Conservation (phyloP, 2,113 vertebrate genomes). For the Chaetodon trifascialis region DNA sequence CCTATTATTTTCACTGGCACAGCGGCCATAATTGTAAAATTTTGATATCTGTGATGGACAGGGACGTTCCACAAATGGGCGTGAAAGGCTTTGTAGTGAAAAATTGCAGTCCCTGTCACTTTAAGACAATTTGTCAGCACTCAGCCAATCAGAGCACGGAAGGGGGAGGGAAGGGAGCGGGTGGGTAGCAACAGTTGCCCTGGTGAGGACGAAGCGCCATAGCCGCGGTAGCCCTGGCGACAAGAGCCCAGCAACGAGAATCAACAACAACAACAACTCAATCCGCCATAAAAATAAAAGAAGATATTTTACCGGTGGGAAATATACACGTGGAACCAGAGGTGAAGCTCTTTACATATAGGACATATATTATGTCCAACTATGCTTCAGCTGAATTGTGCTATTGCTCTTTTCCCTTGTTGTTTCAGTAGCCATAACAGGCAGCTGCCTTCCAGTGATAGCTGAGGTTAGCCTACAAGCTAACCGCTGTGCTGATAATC, state of each 20-base stretch:
- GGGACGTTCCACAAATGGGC: slow-evolving; percentile 56
- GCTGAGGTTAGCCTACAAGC: slow-evolving; percentile 69
- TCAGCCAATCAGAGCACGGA: slow-evolving; percentile 75
- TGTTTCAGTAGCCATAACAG: slow-evolving; percentile 80
- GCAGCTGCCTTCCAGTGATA: slow-evolving; percentile 61
- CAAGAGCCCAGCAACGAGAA: slow-evolving; percentile 97
- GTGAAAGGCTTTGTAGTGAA: slow-evolving; percentile 54
- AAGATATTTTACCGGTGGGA: slow-evolving; percentile 79
- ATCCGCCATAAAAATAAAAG: slow-evolving; percentile 82
- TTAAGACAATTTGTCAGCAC: slow-evolving; percentile 64
- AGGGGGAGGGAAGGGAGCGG: slow-evolving; percentile 82
- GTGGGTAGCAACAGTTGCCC: slow-evolving; percentile 99
- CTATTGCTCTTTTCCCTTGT: slow-evolving; percentile 71
- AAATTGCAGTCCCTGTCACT: slow-evolving; percentile 35
- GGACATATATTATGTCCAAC: slow-evolving; percentile 57
- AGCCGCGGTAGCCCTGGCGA: slow-evolving; percentile 99
- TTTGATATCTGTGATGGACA: slow-evolving; percentile 31
- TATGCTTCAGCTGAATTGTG: slow-evolving; percentile 71
- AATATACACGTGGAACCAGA: slow-evolving; percentile 81
- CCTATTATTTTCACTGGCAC: slow-evolving; percentile 28
- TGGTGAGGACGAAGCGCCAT: slow-evolving; percentile 98
- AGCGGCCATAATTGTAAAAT: background rate
- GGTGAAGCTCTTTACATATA: slow-evolving; percentile 79
- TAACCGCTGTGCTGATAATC: slow-evolving; percentile 52
- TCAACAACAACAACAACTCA: slow-evolving; percentile 92